Percentiles rank a stretch among this genome's conserved stretches.
Conservation (phyloP, 2,888 invertebrate species). For the Aphidoletes aphidimyza region DNA sequence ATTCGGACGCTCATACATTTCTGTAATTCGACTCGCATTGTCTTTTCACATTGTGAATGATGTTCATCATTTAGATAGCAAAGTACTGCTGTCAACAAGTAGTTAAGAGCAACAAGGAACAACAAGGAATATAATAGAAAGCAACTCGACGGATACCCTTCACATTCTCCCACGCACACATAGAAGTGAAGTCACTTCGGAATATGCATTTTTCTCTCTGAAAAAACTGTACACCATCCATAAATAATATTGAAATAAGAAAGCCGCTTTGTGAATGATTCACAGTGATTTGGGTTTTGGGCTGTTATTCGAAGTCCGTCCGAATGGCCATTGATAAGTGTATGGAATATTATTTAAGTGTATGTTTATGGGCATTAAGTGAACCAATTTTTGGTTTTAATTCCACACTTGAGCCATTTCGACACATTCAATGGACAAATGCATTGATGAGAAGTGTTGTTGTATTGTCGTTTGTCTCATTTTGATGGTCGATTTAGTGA, state of each 20-base stretch:
- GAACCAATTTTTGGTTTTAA: constrained; percentile 19
- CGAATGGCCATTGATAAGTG: too few relatives aligned
- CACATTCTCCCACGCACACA: not conserved
- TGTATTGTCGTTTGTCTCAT: too few relatives aligned
- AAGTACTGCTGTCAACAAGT: constrained; percentile 11
- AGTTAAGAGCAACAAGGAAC: not conserved
- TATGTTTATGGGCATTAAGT: not conserved
- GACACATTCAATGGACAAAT: not conserved
- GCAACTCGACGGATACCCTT: not conserved
- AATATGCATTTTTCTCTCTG: too few relatives aligned
- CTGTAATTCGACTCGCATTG: not conserved
- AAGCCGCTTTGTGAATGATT: not conserved
- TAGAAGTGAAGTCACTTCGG: too few relatives aligned
- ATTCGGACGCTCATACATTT: not conserved
- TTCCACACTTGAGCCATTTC: not conserved
- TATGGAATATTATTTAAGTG: not conserved
- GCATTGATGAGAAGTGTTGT: too few relatives aligned
- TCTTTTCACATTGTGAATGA: not conserved
- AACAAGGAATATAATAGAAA: constrained; percentile 8
- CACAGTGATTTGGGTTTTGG: too few relatives aligned
- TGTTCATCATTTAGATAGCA: not conserved
- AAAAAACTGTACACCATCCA: too few relatives aligned
- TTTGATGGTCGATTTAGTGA: not conserved
- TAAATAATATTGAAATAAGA: not conserved
- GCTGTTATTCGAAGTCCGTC: too few relatives aligned